These are phyloP conservation scores for Diphyllodes magnificus DNA, from an alignment of 2,113 vertebrate species.

Conservation along the genomic window DNA sequence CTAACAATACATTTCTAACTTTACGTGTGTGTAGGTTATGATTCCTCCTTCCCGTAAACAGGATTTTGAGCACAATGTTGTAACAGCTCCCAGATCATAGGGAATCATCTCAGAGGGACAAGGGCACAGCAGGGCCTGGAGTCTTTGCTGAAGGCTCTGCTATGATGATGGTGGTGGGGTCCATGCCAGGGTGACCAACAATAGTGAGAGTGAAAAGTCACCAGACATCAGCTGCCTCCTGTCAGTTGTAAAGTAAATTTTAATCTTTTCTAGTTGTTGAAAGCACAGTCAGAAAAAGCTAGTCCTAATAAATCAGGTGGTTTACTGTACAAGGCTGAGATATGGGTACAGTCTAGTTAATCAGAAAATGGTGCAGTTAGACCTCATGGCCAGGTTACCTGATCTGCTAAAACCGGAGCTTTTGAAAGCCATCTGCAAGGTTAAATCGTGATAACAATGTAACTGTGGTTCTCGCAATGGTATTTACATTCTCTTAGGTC, in stretches of 20 bases:
- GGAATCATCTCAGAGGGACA: background rate
- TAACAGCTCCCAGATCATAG: rapidly evolving
- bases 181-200: rapidly evolving
- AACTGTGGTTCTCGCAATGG: background rate
- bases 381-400: background rate
- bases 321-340: background rate
- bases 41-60: background rate
- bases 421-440: background rate
- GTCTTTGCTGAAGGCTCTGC: background rate
- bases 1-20: background rate
- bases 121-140: rapidly evolving
- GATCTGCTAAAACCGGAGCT: background rate
- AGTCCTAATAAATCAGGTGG: background rate
- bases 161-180: background rate
- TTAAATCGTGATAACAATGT: background rate
- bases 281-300: background rate
- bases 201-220: background rate
- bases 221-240: background rate
- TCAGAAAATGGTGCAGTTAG: background rate
- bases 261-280: background rate
- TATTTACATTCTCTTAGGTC: background rate
- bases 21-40: background rate
- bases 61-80: background rate
- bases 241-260: background rate
- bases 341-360: background rate